A percentile compares a stretch with the other conserved stretches of the same genome.
Evolutionary conservation across 2,113 vertebrate species (phyloP).

Genomic region (Progne subis): DNA sequence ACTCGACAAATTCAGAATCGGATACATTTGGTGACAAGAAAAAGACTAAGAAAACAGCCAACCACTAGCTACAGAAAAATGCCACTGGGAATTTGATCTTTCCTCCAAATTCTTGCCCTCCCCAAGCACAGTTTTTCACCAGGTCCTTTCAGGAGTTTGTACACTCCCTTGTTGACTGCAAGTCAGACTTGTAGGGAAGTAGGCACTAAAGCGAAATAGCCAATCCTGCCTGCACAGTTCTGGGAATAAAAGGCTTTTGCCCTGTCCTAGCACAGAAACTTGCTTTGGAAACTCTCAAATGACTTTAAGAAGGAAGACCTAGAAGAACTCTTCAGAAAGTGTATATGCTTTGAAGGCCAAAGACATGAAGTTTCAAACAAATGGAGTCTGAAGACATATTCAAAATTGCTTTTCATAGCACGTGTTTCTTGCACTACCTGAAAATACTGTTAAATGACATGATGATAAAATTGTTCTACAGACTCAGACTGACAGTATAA

Average conservation of each 20-base stretch:
- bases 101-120: background rate
- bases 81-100: background rate
- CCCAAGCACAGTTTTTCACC: background rate
- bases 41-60: background rate
- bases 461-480: background rate
- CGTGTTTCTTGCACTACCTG: background rate
- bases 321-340: background rate
- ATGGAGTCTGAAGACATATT: background rate
- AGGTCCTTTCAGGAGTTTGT: background rate
- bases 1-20: rapidly evolving
- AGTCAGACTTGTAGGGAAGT: background rate
- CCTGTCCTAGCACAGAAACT: background rate
- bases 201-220: background rate
- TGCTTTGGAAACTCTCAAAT: background rate
- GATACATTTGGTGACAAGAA: background rate
- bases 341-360: background rate
- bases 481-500: background rate
- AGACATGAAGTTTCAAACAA: background rate
- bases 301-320: background rate
- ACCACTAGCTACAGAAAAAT: background rate
- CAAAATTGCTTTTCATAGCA: background rate
- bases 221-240: background rate
- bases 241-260: background rate
- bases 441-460: background rate
- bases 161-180: background rate